Percentiles rank a stretch among this genome's conserved stretches.
phyloP scores from a whole-genome alignment of 2,888 invertebrate genomes.

The Iphiclides podalirius region DNA sequence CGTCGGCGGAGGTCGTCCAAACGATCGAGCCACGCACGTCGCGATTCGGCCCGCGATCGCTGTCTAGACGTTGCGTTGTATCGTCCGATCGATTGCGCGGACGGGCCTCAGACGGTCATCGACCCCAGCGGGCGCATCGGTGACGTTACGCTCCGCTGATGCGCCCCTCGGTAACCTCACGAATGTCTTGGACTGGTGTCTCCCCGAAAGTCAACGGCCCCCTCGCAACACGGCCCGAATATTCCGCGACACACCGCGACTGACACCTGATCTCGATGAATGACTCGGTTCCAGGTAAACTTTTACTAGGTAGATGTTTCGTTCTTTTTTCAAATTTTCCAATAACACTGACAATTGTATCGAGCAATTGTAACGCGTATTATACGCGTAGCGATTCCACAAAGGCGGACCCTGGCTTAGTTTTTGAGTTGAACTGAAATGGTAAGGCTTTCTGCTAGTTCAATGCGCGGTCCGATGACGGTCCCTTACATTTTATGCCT shows the following conservation, averaged over 20 bases:
- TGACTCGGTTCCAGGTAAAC: constrained; percentile 7
- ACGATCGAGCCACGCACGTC: constrained; percentile 66
- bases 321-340: no score
- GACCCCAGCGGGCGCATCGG: constrained; percentile 77
- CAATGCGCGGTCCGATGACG: constrained; percentile 32
- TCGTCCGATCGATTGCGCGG: constrained; percentile 78
- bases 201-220: constrained; percentile 18
- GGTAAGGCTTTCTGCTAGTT: constrained; percentile 38
- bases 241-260: constrained; percentile 14
- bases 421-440: constrained; percentile 35
- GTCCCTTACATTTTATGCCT: constrained; percentile 32
- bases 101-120: constrained; percentile 74
- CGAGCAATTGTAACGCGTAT: constrained; percentile 44
- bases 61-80: constrained; percentile 77
- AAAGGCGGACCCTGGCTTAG: constrained; percentile 51
- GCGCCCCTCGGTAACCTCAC: constrained; percentile 70
- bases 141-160: constrained; percentile 78
- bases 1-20: constrained; percentile 78
- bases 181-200: constrained; percentile 58
- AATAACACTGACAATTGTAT: constrained; percentile 40
- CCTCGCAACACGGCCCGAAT: constrained; percentile 5
- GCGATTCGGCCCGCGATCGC: constrained; percentile 63
- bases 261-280: constrained; percentile 25
- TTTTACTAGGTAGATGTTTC: no score
- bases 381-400: constrained; percentile 43